Base-by-base conservation (phyloP, 2,797 vertebrate genomes). In the Coilia nasus region DNA sequence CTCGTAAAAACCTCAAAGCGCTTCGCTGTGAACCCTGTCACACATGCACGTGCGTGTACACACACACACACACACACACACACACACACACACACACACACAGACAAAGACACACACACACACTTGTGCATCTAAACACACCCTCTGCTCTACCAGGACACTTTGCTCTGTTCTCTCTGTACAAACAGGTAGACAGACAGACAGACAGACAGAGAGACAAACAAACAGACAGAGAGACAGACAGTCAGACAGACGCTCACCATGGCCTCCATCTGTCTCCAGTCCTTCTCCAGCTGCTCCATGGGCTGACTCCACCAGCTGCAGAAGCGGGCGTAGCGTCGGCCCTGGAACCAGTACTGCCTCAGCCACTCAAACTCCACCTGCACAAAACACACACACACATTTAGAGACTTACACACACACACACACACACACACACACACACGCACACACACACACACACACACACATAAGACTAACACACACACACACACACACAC, bases 291-390 rank as follows among this genome's bases (percentile, higher is more conserved):
- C 92, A 99, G 89, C 83, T 95, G 92, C 89, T 96, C 93, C 96
- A 99, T 97, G 50, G 97, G 97, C 86, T 95, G 91, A 87, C 92
- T 94, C 98, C 98, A 99, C 97, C 98, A 99, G 87, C 98, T 97
- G 84, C 95, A 97, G 92, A 95, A 99, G 54, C 96, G 97, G 88
- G 93, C 92, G 86, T 97, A 98, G 17, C 98, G 96, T 88, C 93
- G 96, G 87, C 97, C 97, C 95, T 99, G 98, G 93, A 99, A 99
- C 98, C 98, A 99, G 91, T 97, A 99, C 92, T 99, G 98, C 71
- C 98, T 94, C 87, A 99, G 95, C 98, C 98, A 99, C 89, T 99
- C 97, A 86, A 99, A 99, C 92, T 98, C 97, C 81, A 99, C 97
- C 97, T 99, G 93, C 23, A 75, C 1, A 3, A 84, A 9, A 82